These are phyloP conservation scores for Trinectes maculatus DNA, from an alignment of 2,113 vertebrate species.

Conservation along the genomic window DNA sequence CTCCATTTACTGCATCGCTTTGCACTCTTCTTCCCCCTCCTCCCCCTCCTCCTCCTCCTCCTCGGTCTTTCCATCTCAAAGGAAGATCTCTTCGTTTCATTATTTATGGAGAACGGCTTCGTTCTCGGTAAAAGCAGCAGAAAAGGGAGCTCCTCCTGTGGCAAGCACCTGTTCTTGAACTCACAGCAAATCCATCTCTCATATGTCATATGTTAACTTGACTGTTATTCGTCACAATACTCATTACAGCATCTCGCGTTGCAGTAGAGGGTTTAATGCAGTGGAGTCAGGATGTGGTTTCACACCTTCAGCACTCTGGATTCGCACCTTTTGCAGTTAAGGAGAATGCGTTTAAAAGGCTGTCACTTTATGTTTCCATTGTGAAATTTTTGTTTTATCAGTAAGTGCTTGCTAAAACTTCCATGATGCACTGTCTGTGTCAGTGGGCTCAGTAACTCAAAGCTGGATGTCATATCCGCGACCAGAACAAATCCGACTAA, in stretches of 20 bases:
- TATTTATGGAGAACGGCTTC: constrained; percentile 57
- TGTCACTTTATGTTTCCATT: not conserved
- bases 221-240: constrained; percentile 11
- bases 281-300: constrained; percentile 11
- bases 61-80: constrained; percentile 27
- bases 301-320: constrained; percentile 18
- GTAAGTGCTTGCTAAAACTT: too few species aligned
- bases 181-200: constrained; percentile 2
- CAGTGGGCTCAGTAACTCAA: not conserved
- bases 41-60: constrained; percentile 20
- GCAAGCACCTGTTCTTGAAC: constrained; percentile 5
- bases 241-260: not conserved
- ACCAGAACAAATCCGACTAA: too few species aligned
- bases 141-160: constrained; percentile 3
- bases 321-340: not conserved
- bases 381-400: not conserved
- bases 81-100: constrained; percentile 49
- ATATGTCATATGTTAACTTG: not conserved
- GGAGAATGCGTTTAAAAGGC: not conserved
- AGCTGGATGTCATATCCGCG: not conserved
- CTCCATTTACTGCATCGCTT: not conserved
- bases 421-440: not conserved
- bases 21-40: too few species aligned
- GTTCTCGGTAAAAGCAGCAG: constrained; percentile 53
- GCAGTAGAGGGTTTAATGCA: not conserved